phyloP scores from a whole-genome alignment of 2,797 vertebrate species.

The Cyclopterus lumpus region DNA sequence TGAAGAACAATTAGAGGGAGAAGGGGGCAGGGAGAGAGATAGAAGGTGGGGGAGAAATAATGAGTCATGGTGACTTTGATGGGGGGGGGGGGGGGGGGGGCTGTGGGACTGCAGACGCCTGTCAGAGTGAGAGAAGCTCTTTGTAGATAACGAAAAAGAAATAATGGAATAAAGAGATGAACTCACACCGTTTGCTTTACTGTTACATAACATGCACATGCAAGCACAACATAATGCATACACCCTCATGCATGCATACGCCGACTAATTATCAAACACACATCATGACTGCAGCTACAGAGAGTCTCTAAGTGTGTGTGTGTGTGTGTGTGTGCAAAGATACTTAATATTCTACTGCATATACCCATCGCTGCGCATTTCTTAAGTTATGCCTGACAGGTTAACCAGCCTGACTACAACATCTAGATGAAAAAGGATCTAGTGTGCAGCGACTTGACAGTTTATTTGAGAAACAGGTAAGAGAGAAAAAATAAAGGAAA shows the following conservation, averaged over 20 bases:
- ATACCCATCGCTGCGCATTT: not conserved
- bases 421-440: conserved; percentile 7
- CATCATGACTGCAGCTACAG: not conserved
- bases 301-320: not conserved
- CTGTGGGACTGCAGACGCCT: conserved; percentile 35
- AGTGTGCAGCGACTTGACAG: not conserved
- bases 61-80: conserved; percentile 53
- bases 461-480: not conserved
- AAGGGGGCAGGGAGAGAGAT: not conserved
- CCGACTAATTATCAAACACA: conserved; percentile 18
- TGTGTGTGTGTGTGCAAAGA: conserved; percentile 2
- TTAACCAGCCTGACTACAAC: conserved; percentile 18
- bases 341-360: conserved; percentile 15
- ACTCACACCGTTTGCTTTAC: conserved; percentile 19
- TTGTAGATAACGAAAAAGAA: conserved; percentile 64
- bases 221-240: conserved; percentile 3
- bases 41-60: not conserved
- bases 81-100: conserved; percentile 3
- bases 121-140: conserved; percentile 51
- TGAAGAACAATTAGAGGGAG: conserved; percentile 54
- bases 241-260: not conserved
- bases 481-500: not conserved
- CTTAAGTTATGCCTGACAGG: conserved; percentile 17
- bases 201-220: conserved; percentile 49
- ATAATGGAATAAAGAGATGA: conserved; percentile 54